phyloP scores from a whole-genome alignment of 2,888 invertebrate species.

The Ormyrus labotus region DNA sequence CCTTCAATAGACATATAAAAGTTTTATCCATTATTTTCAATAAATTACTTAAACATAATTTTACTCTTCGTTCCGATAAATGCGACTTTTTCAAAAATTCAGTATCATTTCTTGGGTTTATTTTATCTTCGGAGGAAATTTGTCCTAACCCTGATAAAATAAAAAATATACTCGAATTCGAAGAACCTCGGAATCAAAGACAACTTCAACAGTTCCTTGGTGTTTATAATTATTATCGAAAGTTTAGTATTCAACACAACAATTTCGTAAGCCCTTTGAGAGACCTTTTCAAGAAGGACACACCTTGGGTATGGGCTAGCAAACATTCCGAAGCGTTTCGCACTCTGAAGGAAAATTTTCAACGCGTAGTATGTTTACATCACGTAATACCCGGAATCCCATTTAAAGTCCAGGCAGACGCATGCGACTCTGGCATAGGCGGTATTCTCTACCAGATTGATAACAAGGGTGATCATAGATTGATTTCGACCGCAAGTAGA shows the following conservation, averaged over 20 bases:
- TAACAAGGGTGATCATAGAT: too few species aligned
- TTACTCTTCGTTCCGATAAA: constrained; percentile 62
- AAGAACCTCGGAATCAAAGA: not conserved
- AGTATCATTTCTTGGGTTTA: constrained; percentile 41
- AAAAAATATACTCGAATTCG: constrained; percentile 59
- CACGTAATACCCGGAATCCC: too few species aligned
- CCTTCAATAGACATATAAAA: constrained; percentile 57
- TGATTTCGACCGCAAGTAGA: too few species aligned
- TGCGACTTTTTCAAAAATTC: constrained; percentile 51
- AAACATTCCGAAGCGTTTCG: too few species aligned
- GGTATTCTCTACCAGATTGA: too few species aligned
- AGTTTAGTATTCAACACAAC: not conserved
- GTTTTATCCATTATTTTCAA: constrained; percentile 58
- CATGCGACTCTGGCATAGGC: too few species aligned
- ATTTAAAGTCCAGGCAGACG: too few species aligned
- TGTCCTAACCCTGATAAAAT: constrained; percentile 45
- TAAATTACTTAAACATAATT: constrained; percentile 52
- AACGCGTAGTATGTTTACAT: too few species aligned
- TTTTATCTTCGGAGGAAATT: constrained; percentile 28
- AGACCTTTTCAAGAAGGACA: not conserved
- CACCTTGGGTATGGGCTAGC: too few species aligned
- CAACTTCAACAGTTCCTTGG: too few species aligned
- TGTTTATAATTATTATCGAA: not conserved
- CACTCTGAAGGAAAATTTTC: too few species aligned
- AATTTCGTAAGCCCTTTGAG: not conserved